Base-by-base conservation (phyloP, 1,140 invertebrate genomes). In the Ostrea denselamellosa region DNA sequence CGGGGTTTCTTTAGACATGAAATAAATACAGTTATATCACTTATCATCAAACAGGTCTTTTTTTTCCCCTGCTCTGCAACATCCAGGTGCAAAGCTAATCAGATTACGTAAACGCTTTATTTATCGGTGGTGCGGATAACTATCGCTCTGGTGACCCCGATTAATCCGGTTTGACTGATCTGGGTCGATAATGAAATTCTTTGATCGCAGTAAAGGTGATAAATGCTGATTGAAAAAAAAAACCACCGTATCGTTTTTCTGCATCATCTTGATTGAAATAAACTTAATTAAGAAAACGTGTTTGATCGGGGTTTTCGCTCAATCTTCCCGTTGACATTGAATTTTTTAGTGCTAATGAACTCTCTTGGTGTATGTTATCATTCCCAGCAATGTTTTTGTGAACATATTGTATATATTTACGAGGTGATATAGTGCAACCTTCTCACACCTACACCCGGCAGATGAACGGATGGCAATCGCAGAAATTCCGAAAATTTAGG, bases 271-370 rank as follows among this genome's bases (percentile, higher is more conserved):
- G 56, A 62, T 28, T 34, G 25, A 71, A 71, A 71, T 71, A 71
- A 71, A 22, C 9, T 71, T 71, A 22, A 22, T 28, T 71, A 7
- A 71, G 68, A 28, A 77, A 28, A 77, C 68, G 68, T 77, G 68
- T 77, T 77, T 25, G 68, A 25, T 25, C 10, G 25, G 68, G 28
- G 12, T 25, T 77, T 77, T 9, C 28, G 68, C 9, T 14, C 68
- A 77, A 77, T 8, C 22, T 28, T 77, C 56, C 56, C n/a, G n/a
- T 62, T 62, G 56, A 62, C 56, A 58, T 25, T 8, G n/a, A 22
- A 7, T 77, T 77, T 9, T 2, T 34, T 34, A 25, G 68, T 77
- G 68, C 68, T 77, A 77, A 77, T 77, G 68, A 77, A 77, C 68
- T 77, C 5, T 77, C 0, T 28, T 28, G 14, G 68, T 77, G 25